Evolutionary conservation across 2,888 invertebrate genomes (phyloP).

Genomic region (Ennomos erosarius): DNA sequence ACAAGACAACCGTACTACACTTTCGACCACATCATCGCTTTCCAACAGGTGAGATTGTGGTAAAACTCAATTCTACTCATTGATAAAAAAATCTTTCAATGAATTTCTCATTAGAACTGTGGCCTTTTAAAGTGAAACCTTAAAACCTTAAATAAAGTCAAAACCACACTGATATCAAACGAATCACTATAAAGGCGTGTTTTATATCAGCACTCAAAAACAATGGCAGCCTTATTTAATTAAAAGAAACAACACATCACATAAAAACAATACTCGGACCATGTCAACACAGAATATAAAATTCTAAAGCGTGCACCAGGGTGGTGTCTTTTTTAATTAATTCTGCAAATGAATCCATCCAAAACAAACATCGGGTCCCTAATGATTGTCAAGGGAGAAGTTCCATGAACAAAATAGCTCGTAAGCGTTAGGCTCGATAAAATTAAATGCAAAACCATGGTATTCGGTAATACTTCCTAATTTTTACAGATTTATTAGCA

Average conservation of each 20-base stretch:
- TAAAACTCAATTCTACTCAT: too few species aligned
- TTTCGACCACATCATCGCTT: too few species aligned
- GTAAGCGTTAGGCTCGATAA: slow-evolving; percentile 21
- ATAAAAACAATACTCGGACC: slow-evolving; percentile 21
- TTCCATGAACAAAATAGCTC: slow-evolving; percentile 26
- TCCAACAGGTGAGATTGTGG: too few species aligned
- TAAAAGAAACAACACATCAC: slow-evolving; percentile 4
- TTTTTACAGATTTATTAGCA: slow-evolving; percentile 3
- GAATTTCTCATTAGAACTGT: too few species aligned
- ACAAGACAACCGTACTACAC: too few species aligned
- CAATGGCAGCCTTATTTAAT: not conserved
- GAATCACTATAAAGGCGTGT: not conserved
- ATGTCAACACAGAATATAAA: slow-evolving; percentile 34
- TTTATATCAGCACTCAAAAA: slow-evolving; percentile 3
- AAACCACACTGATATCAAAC: too few species aligned
- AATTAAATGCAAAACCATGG: slow-evolving; percentile 17
- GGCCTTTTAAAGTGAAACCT: too few species aligned
- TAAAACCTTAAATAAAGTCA: too few species aligned
- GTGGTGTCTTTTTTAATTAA: slow-evolving; percentile 42
- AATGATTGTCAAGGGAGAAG: slow-evolving; percentile 34
- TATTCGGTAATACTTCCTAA: slow-evolving; percentile 13
- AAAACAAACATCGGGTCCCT: slow-evolving; percentile 25
- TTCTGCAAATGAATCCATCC: slow-evolving; percentile 26
- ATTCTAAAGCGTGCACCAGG: slow-evolving; percentile 34
- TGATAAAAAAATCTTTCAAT: too few species aligned